Base-by-base conservation (phyloP, 2,888 invertebrate genomes). In the Orthosia gracilis region DNA sequence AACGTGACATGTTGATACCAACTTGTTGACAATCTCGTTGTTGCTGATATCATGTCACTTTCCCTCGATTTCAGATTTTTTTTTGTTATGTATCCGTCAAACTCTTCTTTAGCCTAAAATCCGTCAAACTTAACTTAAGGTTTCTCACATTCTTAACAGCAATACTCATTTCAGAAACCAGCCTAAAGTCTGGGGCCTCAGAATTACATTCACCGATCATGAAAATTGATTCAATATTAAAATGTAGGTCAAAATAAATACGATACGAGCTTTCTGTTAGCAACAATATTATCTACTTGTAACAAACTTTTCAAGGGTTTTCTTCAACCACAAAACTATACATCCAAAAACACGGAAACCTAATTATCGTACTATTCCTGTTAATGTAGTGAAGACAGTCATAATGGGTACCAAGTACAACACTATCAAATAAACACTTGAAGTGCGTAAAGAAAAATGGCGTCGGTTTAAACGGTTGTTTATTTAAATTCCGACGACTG, bases 401-500 rank as follows among this genome's bases (percentile, higher is more conserved):
- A 45, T 68, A 80, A 80, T 52, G 57, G 54, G 21, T 18, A 55
- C 55, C 15, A 21, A 55, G 70, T 78, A 66, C 70, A 63, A 78
- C 62, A 68, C 54, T 40, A 50, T 62, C 40, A 81, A 78, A 82
- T 82, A 81, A 81, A 81, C 78, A 73, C 7, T 18, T 17, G n/a
- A 68, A 82, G 78, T 78, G 76, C 69, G 69, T 78, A 69, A 74
- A 59, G 72, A 83, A 82, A 82, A 57, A 85, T 84, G 80, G 76
- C 77, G 66, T 54, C 40, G 59, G 21, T 49, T 69, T 66, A 47
- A 70, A 55, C 66, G 40, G 50, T 9, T 81, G 82, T 85, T 82
- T 85, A 80, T 82, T 77, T 78, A 61, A 73, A 52, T 3, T 61
- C 55, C 67, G 85, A 77, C 80, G 85, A 86, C 78, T 82, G 86